A percentile compares a stretch with the other conserved stretches of the same genome.
These are phyloP conservation scores for Gymnopithys bicolor DNA, from an alignment of 2,797 vertebrate species.

Conservation along the genomic window DNA sequence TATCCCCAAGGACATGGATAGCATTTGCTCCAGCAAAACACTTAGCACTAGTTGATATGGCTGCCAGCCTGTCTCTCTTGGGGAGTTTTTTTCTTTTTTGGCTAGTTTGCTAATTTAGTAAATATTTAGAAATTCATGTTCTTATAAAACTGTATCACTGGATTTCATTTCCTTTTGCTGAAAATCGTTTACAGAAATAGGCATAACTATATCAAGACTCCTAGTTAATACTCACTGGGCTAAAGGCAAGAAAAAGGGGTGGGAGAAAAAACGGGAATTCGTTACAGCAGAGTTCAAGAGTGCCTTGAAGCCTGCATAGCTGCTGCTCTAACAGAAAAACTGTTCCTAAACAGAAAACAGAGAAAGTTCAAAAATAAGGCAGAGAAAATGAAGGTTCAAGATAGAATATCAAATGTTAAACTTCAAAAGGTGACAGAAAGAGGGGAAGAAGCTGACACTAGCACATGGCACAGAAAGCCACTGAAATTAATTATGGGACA, in stretches of 20 bases:
- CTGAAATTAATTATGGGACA: neutral
- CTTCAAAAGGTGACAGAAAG: neutral
- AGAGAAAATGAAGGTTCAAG: neutral
- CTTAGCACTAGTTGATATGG: neutral
- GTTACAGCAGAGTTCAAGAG: neutral
- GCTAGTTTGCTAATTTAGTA: slow-evolving; percentile 27
- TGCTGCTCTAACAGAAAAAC: neutral
- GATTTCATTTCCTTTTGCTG: slow-evolving; percentile 4
- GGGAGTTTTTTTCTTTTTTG: neutral
- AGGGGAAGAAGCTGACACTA: neutral
- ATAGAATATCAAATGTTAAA: neutral
- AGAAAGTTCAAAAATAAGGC: neutral
- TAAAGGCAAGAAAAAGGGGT: neutral
- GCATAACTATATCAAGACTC: neutral
- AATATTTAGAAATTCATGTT: slow-evolving; percentile 53
- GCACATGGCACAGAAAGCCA: neutral
- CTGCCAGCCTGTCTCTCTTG: neutral
- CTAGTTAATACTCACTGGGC: neutral
- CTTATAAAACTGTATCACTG: neutral
- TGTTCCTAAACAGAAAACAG: neutral
- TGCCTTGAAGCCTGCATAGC: neutral
- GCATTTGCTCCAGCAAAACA: slow-evolving; percentile 17
- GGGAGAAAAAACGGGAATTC: neutral
- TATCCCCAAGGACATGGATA: neutral
- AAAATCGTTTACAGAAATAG: slow-evolving; percentile 20